phyloP scores from a whole-genome alignment of 2,888 invertebrate species.

The Helleia helle region DNA sequence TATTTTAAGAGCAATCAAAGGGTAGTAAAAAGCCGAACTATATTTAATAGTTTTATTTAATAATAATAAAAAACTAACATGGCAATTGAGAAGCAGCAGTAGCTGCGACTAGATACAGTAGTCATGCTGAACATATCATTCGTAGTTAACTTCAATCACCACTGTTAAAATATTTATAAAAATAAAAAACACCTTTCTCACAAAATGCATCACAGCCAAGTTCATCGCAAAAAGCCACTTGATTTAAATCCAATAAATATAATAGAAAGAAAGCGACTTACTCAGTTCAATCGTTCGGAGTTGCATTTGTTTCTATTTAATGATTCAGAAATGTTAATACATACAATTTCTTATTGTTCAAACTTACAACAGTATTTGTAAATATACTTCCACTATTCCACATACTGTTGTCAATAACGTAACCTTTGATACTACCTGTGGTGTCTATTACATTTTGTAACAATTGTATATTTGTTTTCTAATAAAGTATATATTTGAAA shows the following conservation, averaged over 20 bases:
- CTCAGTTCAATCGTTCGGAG: too few species aligned
- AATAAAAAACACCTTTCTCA: slow-evolving; percentile 20
- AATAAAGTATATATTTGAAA: too few species aligned
- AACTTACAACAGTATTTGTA: too few species aligned
- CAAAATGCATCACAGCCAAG: slow-evolving; percentile 27
- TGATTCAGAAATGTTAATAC: neutral
- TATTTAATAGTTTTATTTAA: slow-evolving; percentile 21
- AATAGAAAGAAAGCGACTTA: neutral
- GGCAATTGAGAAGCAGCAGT: slow-evolving; percentile 15
- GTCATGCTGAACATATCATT: slow-evolving; percentile 18
- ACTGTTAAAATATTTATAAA: slow-evolving; percentile 16
- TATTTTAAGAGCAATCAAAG: too few species aligned
- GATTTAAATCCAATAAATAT: slow-evolving; percentile 11
- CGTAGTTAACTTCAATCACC: slow-evolving; percentile 16
- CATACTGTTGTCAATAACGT: too few species aligned
- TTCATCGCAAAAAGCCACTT: slow-evolving; percentile 27
- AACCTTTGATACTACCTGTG: too few species aligned
- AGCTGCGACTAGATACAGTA: slow-evolving; percentile 24
- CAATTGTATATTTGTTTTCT: too few species aligned
- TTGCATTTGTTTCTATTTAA: too few species aligned
- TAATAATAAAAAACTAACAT: slow-evolving; percentile 22
- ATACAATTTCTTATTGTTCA: neutral
- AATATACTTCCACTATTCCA: too few species aligned
- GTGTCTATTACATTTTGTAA: too few species aligned
- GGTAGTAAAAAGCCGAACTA: slow-evolving; percentile 11